Percentiles rank a stretch among this genome's conserved stretches.
Evolutionary conservation across 2,113 vertebrate genomes (phyloP).

Genomic region (Atractosteus spatula): DNA sequence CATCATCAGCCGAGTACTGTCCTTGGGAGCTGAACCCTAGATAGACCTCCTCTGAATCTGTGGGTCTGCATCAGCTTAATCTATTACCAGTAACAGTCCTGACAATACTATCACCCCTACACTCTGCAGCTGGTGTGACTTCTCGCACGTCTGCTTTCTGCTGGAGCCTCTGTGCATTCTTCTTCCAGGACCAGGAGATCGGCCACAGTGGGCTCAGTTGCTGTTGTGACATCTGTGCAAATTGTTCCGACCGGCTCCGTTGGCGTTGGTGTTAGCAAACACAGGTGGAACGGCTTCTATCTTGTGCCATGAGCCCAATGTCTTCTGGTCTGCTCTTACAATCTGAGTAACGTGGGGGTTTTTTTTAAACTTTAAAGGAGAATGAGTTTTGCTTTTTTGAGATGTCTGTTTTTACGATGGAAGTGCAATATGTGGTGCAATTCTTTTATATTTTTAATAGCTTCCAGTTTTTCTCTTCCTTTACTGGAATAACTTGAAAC

Average conservation of each 20-base stretch:
- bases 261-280: slow-evolving; percentile 32
- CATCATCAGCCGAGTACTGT: slow-evolving; percentile 21
- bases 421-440: too few relatives aligned
- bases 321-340: slow-evolving; percentile 47
- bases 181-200: neutral
- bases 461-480: too few relatives aligned
- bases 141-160: slow-evolving; percentile 32
- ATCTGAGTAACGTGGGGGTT: slow-evolving; percentile 36
- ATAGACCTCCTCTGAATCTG: slow-evolving; percentile 7
- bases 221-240: slow-evolving; percentile 15
- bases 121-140: slow-evolving; percentile 27
- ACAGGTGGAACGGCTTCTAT: slow-evolving; percentile 46
- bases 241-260: slow-evolving; percentile 22
- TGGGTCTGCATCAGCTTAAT: slow-evolving; percentile 40
- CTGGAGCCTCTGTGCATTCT: slow-evolving; percentile 23
- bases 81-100: slow-evolving; percentile 37
- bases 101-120: slow-evolving; percentile 32
- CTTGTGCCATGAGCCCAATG: slow-evolving; percentile 50
- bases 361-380: too few relatives aligned
- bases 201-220: slow-evolving; percentile 12
- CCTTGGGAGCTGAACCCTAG: neutral
- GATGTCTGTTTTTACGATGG: too few relatives aligned
- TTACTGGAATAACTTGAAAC: too few relatives aligned
- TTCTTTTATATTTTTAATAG: too few relatives aligned
- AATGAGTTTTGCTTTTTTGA: too few relatives aligned